Base-by-base conservation (phyloP, 2,797 vertebrate species). In the Rhodeus uyekii region DNA sequence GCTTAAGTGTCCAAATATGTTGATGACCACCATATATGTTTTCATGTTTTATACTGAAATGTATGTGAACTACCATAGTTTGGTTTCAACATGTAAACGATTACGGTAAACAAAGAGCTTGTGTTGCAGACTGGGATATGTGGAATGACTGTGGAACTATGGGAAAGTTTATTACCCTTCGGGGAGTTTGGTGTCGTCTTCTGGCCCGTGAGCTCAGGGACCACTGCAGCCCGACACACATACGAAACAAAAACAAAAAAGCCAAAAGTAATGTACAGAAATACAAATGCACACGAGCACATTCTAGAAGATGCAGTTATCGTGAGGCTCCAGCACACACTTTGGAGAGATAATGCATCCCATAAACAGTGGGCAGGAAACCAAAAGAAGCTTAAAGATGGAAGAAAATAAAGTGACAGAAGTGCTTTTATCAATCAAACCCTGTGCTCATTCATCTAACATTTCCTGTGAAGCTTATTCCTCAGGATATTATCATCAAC, bases 261-360 rank as follows among this genome's bases (percentile, higher is more conserved):
- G 61, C 80, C n/a, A 48, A 27, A 79, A 58, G 65, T 72, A 64
- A 73, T 69, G 50, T 83, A 83, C 46, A 75, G 60, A 81, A 78
- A 55, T 27, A 27, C 18, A 58, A 24, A 71, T 4, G 32, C 80
- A 75, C 16, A 50, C 14, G 0, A 46, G 69, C 50, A 60, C n/a
- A 82, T 69, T 69, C 42, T 29, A 81, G 50, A 79, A 81, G 84
- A 89, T 88, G 87, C 85, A 85, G 78, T 86, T 87, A 88, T 88
- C 82, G 38, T 60, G 7, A 27, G 22, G 24, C 48, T 76, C 81
- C 80, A 85, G 75, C 71, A n/a, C 68, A 80, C 60, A 78, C 58
- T 76, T 78, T 65, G 76, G 81, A 67, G 73, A 78, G 82, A 83
- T 86, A 87, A 90, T 82, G 86, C 87, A 88, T 90, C 85, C 74